Evolutionary conservation across 2,888 invertebrate genomes (phyloP).

Genomic region (Amphiduros pacificus): DNA sequence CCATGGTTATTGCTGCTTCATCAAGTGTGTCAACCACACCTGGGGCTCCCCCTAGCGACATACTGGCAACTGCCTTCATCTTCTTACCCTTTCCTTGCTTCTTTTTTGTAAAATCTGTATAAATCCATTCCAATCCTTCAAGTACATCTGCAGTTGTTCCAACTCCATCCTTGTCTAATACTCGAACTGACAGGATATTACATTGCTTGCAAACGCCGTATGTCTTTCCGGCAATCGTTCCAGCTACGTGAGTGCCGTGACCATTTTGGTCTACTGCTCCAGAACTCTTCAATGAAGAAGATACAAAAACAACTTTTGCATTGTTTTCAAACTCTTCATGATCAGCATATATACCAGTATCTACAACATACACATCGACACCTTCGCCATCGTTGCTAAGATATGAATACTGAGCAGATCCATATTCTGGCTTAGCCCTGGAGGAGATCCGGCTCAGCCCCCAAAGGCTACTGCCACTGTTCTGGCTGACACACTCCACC

Average conservation of each 20-base stretch:
- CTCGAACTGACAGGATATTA: slow-evolving; percentile 18
- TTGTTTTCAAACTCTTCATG: slow-evolving; percentile 16
- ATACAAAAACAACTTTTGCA: slow-evolving; percentile 1
- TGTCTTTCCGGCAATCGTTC: slow-evolving; percentile 15
- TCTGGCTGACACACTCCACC: slow-evolving; percentile 1
- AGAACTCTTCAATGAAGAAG: neutral
- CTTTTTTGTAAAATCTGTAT: slow-evolving; percentile 4
- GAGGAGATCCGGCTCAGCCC: neutral
- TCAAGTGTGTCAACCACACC: slow-evolving; percentile 5
- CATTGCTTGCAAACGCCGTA: slow-evolving; percentile 18
- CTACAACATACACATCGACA: slow-evolving; percentile 18
- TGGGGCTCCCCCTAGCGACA: slow-evolving; percentile 11
- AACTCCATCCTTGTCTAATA: slow-evolving; percentile 16
- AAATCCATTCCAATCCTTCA: slow-evolving; percentile 13
- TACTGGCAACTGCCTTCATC: slow-evolving; percentile 7
- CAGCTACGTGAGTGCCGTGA: slow-evolving; percentile 22
- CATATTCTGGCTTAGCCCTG: neutral
- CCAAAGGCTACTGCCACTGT: slow-evolving; percentile 3
- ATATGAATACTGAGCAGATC: neutral
- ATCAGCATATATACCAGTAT: slow-evolving; percentile 12
- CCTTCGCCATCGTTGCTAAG: slow-evolving; percentile 8
- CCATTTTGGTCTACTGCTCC: slow-evolving; percentile 10
- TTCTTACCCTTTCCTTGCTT: neutral
- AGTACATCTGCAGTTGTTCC: slow-evolving; percentile 6
- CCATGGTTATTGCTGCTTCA: slow-evolving; percentile 14